These are phyloP conservation scores for Oceanodroma tethys DNA, from an alignment of 2,113 vertebrate species.

Conservation along the genomic window DNA sequence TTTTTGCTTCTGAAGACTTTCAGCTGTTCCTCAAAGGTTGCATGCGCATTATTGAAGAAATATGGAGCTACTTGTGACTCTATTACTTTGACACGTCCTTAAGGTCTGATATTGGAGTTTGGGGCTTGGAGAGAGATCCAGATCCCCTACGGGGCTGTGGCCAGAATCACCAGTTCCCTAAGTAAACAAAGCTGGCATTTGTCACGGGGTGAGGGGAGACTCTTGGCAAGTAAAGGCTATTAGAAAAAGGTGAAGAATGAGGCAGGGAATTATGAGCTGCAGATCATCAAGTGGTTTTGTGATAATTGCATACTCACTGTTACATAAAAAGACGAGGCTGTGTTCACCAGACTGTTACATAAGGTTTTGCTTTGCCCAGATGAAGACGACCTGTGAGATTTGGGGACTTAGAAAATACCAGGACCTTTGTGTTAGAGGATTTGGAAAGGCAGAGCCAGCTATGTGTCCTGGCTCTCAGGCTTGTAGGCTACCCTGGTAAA, in stretches of 20 bases:
- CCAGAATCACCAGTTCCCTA: not conserved
- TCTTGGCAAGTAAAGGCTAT: not conserved
- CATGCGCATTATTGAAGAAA: not conserved
- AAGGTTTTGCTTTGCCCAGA: not conserved
- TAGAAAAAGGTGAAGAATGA: not conserved
- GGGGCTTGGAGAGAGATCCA: not conserved
- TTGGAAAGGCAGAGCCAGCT: not conserved
- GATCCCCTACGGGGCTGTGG: not conserved
- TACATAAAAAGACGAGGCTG: not conserved
- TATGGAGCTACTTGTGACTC: not conserved
- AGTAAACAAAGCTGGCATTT: not conserved
- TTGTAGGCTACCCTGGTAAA: not conserved
- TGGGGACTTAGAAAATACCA: not conserved
- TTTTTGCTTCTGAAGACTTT: not conserved
- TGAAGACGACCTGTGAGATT: fast-evolving
- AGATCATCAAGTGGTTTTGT: not conserved
- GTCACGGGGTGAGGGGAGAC: fast-evolving
- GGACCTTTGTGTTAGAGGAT: not conserved
- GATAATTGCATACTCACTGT: not conserved
- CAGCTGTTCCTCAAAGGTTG: not conserved
- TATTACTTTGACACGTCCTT: not conserved
- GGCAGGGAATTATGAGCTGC: not conserved
- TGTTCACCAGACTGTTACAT: not conserved
- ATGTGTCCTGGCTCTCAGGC: not conserved
- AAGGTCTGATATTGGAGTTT: not conserved